A percentile compares a stretch with the other conserved stretches of the same genome.
phyloP scores from a whole-genome alignment of 2,797 vertebrate species.

The Prionace glauca region DNA sequence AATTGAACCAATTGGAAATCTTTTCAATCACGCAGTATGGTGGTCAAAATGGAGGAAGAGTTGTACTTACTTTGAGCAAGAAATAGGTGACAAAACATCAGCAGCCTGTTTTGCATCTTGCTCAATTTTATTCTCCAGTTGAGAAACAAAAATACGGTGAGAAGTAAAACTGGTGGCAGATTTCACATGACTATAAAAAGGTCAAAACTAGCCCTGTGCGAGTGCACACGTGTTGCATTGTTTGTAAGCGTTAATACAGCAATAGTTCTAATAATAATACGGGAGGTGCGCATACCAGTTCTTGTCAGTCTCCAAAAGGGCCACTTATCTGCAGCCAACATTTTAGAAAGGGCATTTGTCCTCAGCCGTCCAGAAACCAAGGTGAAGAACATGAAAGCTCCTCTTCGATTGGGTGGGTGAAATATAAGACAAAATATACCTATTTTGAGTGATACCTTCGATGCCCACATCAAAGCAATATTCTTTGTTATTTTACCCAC shows the following conservation, averaged over 20 bases:
- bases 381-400: not conserved
- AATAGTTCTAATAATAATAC: not conserved
- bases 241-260: not conserved
- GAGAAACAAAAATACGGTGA: not conserved
- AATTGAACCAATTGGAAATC: not conserved
- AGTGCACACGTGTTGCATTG: not conserved
- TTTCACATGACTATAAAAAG: not conserved
- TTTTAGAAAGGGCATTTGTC: not conserved
- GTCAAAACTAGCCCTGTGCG: not conserved
- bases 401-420: not conserved
- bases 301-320: not conserved
- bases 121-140: not conserved
- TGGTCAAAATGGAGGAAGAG: not conserved
- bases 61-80: not conserved
- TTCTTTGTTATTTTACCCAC: not conserved
- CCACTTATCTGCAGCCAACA: not conserved
- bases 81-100: not conserved
- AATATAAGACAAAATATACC: not conserved
- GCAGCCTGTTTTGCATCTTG: not conserved
- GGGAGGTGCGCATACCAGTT: not conserved
- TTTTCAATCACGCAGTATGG: not conserved
- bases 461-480: not conserved
- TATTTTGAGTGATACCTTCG: not conserved
- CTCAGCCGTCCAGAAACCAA: not conserved
- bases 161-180: not conserved